Percentiles rank a stretch among this genome's conserved stretches.
Evolutionary conservation across 2,797 vertebrate species (phyloP).

Genomic region (Trematomus bernacchii): DNA sequence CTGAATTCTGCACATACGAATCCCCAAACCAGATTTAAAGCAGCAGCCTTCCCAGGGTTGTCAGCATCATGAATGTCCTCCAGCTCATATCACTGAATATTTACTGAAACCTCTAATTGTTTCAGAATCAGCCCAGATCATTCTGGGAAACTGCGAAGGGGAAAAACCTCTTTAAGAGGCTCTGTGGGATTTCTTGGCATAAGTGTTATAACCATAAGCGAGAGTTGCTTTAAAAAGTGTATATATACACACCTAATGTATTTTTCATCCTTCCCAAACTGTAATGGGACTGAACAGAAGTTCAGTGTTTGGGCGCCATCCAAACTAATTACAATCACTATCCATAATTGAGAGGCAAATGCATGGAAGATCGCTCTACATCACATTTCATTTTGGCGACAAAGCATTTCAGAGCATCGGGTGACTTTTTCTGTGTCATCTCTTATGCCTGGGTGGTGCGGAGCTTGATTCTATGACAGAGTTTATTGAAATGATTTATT

Average conservation of each 20-base stretch:
- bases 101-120: slow-evolving; percentile 71
- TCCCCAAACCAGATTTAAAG: slow-evolving; percentile 66
- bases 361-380: slow-evolving; percentile 77
- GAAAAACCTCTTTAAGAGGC: slow-evolving; percentile 54
- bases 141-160: slow-evolving; percentile 55
- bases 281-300: slow-evolving; percentile 80
- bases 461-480: slow-evolving; percentile 70
- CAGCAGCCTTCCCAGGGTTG: slow-evolving; percentile 64
- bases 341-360: slow-evolving; percentile 83
- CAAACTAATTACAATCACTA: slow-evolving; percentile 80
- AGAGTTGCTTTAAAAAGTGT: slow-evolving; percentile 64
- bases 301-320: slow-evolving; percentile 82
- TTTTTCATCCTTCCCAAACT: slow-evolving; percentile 81
- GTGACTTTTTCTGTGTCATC: slow-evolving; percentile 72
- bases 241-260: slow-evolving; percentile 72
- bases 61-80: slow-evolving; percentile 58
- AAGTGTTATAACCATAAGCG: slow-evolving; percentile 60
- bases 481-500: slow-evolving; percentile 78
- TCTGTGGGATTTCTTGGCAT: slow-evolving; percentile 61
- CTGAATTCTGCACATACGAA: slow-evolving; percentile 50
- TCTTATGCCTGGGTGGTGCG: slow-evolving; percentile 65
- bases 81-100: slow-evolving; percentile 63
- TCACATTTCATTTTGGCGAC: slow-evolving; percentile 81
- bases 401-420: slow-evolving; percentile 78
- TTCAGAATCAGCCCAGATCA: slow-evolving; percentile 61